Percentiles rank a stretch among this genome's conserved stretches.
These are phyloP conservation scores for Motacilla tschutschensis DNA, from an alignment of 2,113 vertebrate species.

Conservation along the genomic window DNA sequence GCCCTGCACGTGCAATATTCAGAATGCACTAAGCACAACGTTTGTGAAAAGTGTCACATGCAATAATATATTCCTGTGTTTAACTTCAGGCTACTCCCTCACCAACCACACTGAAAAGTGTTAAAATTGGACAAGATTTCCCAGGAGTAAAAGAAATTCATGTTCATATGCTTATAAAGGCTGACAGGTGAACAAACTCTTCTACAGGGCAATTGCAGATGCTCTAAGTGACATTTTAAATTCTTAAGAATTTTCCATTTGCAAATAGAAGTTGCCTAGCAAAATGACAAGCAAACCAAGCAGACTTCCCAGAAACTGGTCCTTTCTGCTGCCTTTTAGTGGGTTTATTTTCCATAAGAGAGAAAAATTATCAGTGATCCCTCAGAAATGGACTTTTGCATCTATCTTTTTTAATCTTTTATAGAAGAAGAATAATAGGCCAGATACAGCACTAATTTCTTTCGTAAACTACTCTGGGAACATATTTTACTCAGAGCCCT, in stretches of 20 bases:
- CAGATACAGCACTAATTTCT: conserved; percentile 43
- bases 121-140: conserved; percentile 26
- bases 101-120: background rate
- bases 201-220: conserved; percentile 21
- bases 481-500: conserved; percentile 43
- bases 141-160: conserved; percentile 36
- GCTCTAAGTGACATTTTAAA: conserved; percentile 43
- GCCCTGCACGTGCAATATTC: fast-evolving
- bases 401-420: background rate
- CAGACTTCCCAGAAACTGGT: background rate
- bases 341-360: background rate
- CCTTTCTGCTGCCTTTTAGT: background rate
- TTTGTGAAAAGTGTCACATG: conserved; percentile 3
- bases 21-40: background rate
- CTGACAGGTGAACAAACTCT: conserved; percentile 51
- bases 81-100: background rate
- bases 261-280: background rate
- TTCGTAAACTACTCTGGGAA: conserved; percentile 40
- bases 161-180: conserved; percentile 4
- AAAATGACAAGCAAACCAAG: background rate
- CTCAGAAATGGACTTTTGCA: conserved; percentile 13
- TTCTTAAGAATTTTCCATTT: conserved; percentile 11
- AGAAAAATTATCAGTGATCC: background rate
- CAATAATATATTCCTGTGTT: background rate
- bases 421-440: conserved; percentile 5